Base-by-base conservation (phyloP, 2,888 invertebrate species). In the Aproaerema taeniolella region DNA sequence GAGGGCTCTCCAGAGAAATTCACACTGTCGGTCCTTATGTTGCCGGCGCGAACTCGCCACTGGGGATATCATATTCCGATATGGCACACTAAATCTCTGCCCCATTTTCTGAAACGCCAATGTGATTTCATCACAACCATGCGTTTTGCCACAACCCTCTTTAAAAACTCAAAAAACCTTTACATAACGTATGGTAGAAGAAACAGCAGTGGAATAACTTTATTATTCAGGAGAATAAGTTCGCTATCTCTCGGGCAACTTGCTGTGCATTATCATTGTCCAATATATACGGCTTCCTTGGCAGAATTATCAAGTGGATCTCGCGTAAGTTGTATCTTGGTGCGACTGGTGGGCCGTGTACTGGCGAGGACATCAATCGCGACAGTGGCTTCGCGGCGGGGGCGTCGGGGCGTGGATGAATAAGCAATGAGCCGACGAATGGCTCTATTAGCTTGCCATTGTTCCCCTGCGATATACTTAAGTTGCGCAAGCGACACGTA, bases 331-430 rank as follows among this genome's bases (percentile, higher is more conserved):
- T 35, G 35, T 24, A 2, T 20, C 24, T 5, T 26, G 30, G 34
- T 17, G 34, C 31, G 14, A 7, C 20, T 20, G 28, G 28, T 20
- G 2, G 30, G 28, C 11, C 12, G 36, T 15, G 10, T 26, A n/a
- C 31, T 15, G 9, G 62, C 62, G 66, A 80, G 75, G 76, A 76
- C 74, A 79, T 75, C 70, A 71, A 75, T 78, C 72, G 74, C 68
- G 66, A 60, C 67, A 53, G 67, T 65, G 61, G 64, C 58, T 62
- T 58, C 58, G 64, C 63, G 50, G 73, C 68, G 74, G 70, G 76
- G 85, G 83, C 77, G 81, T 81, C 70, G 61, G 76, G 86, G 86
- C 83, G 86, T 83, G 79, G 76, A 83, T 80, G 83, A 83, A 86
- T 86, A 82, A 73, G 81, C 81, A 85, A 85, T 83, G 83, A 82